phyloP scores from a whole-genome alignment of 37 sponge, comb jelly and placozoan species.

The Tethya wilhelma region DNA sequence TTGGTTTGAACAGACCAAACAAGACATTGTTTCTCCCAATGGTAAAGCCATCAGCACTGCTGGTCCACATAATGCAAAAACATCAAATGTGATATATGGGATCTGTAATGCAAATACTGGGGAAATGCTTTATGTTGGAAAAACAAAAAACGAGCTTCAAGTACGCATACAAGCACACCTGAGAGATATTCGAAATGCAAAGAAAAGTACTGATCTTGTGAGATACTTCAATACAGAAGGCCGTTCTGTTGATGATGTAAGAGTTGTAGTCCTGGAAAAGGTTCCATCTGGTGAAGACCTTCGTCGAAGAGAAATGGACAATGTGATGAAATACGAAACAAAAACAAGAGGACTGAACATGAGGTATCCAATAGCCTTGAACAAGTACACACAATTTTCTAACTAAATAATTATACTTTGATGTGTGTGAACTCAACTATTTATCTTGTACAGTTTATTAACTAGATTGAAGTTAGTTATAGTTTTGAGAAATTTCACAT shows the following conservation, averaged over 20 bases:
- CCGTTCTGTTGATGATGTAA: neutral
- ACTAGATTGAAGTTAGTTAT: no score
- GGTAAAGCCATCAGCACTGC: neutral
- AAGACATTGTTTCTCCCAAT: neutral
- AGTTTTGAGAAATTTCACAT: no score
- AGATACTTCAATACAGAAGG: neutral
- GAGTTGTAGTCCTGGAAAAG: neutral
- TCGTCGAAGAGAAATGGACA: neutral
- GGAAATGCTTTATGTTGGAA: neutral
- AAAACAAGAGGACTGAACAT: neutral
- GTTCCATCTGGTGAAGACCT: neutral
- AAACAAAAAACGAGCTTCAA: neutral
- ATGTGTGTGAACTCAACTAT: no score
- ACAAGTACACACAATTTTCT: no score
- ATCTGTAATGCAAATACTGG: neutral
- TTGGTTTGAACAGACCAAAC: neutral
- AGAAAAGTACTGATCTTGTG: neutral
- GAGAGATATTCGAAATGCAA: neutral
- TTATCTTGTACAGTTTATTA: no score
- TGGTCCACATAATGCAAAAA: neutral
- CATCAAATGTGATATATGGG: neutral
- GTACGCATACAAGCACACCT: neutral
- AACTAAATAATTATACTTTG: no score
- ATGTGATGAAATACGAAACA: neutral
- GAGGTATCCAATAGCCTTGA: neutral